Percentiles rank a stretch among this genome's conserved stretches.
Evolutionary conservation across 35 echinoderm and acorn worm genomes (phyloP).

Genomic region (Ophiothrix spiculata): DNA sequence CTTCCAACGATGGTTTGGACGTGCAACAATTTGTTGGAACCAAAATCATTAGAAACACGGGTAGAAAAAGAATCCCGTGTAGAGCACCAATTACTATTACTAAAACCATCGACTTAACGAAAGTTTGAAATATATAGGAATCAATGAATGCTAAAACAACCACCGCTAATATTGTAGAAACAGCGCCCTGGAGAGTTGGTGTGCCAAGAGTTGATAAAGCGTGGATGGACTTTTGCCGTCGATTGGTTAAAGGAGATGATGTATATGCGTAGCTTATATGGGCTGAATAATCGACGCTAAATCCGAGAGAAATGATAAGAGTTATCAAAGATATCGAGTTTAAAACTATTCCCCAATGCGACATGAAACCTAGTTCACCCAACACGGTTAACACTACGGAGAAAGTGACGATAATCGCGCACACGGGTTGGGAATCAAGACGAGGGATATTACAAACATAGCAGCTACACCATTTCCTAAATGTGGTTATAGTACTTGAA

Average conservation of each 20-base stretch:
- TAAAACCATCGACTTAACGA: slow-evolving; percentile 63
- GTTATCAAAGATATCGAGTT: slow-evolving; percentile 44
- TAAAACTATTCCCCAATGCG: not conserved
- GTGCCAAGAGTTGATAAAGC: slow-evolving; percentile 49
- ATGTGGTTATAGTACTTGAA: too few relatives aligned
- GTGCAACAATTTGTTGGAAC: too few relatives aligned
- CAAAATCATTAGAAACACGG: slow-evolving; percentile 36
- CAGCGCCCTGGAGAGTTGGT: slow-evolving; percentile 54
- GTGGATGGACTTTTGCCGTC: not conserved
- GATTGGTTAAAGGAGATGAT: not conserved
- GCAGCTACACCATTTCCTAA: slow-evolving; percentile 14
- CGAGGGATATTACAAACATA: slow-evolving; percentile 66
- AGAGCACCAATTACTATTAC: slow-evolving; percentile 59
- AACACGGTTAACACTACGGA: slow-evolving; percentile 47
- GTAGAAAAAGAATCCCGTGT: slow-evolving; percentile 63
- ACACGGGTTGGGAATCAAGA: slow-evolving; percentile 78
- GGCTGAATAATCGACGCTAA: slow-evolving; percentile 63
- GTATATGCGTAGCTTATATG: slow-evolving; percentile 64
- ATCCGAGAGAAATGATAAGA: slow-evolving; percentile 6
- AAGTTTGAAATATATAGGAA: slow-evolving; percentile 62
- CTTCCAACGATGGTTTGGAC: too few relatives aligned
- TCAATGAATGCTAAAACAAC: slow-evolving; percentile 17
- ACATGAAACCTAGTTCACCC: too few relatives aligned
- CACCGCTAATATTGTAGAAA: slow-evolving; percentile 50
- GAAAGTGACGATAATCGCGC: slow-evolving; percentile 55